phyloP scores from a whole-genome alignment of 2,888 invertebrate species.

The Andrena trimmerana region DNA sequence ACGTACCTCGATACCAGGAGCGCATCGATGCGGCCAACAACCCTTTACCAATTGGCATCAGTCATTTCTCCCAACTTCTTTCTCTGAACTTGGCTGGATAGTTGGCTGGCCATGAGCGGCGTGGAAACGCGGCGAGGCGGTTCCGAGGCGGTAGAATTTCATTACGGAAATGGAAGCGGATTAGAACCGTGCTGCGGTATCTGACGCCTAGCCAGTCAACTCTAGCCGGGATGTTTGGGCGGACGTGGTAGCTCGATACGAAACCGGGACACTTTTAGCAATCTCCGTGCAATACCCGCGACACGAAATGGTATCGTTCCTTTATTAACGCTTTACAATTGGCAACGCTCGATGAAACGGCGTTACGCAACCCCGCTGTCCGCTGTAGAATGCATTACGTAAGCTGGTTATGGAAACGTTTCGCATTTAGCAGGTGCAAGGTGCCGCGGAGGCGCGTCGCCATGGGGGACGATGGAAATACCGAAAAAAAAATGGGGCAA shows the following conservation, averaged over 20 bases:
- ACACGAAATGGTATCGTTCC: conserved; percentile 17
- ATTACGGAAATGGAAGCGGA: conserved; percentile 67
- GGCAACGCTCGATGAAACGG: conserved; percentile 27
- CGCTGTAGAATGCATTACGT: conserved; percentile 53
- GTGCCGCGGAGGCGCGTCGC: conserved; percentile 30
- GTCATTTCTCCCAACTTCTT: not conserved
- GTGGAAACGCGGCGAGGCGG: conserved; percentile 24
- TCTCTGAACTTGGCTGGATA: not conserved
- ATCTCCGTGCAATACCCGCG: no score
- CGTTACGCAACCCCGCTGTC: conserved; percentile 52
- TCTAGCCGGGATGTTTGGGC: conserved; percentile 18
- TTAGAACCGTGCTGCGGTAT: conserved; percentile 51
- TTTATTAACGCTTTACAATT: conserved; percentile 43
- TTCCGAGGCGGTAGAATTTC: conserved; percentile 63
- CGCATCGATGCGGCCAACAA: not conserved
- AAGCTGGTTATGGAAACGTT: conserved; percentile 58
- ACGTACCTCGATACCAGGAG: no score
- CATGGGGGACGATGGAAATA: not conserved
- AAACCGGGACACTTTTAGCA: not conserved
- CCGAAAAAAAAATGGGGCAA: not conserved
- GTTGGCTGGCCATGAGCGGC: not conserved
- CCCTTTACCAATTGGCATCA: not conserved
- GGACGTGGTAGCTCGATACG: not conserved
- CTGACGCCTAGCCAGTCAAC: conserved; percentile 3
- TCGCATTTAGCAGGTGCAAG: conserved; percentile 29